These are phyloP conservation scores for Chironomus tentans DNA, from an alignment of 2,888 invertebrate genomes.

Conservation along the genomic window DNA sequence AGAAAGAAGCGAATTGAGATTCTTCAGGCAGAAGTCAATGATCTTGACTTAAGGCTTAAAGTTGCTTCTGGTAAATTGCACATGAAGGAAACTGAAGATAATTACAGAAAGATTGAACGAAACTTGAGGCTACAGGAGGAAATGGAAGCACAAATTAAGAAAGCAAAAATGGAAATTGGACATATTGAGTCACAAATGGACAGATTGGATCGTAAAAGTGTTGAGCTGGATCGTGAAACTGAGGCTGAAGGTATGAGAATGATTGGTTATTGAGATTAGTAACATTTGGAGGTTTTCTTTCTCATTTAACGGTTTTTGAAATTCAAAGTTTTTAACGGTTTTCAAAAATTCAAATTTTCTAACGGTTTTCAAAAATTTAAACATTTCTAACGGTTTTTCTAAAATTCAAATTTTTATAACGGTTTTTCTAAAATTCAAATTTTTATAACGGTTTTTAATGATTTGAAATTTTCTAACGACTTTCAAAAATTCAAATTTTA, in stretches of 20 bases:
- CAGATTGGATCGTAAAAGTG: conserved; percentile 36
- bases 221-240: conserved; percentile 36
- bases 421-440: too few relatives aligned
- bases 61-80: conserved; percentile 37
- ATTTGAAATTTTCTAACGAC: too few relatives aligned
- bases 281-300: too few relatives aligned
- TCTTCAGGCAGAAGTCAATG: conserved; percentile 33
- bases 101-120: conserved; percentile 34
- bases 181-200: conserved; percentile 37
- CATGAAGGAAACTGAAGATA: conserved; percentile 31
- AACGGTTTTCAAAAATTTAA: too few relatives aligned
- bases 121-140: conserved; percentile 38
- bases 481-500: too few relatives aligned
- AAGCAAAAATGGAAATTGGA: conserved; percentile 34
- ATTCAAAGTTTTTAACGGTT: too few relatives aligned
- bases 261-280: too few relatives aligned
- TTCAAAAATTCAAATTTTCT: too few relatives aligned
- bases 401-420: too few relatives aligned
- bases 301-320: too few relatives aligned
- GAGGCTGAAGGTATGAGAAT: conserved; percentile 35
- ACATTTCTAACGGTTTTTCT: too few relatives aligned
- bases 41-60: conserved; percentile 37
- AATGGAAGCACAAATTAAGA: conserved; percentile 34
- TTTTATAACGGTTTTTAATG: too few relatives aligned
- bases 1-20: conserved; percentile 17